These are phyloP conservation scores for Apis florea DNA, from an alignment of 1,140 invertebrate species.

Conservation along the genomic window DNA sequence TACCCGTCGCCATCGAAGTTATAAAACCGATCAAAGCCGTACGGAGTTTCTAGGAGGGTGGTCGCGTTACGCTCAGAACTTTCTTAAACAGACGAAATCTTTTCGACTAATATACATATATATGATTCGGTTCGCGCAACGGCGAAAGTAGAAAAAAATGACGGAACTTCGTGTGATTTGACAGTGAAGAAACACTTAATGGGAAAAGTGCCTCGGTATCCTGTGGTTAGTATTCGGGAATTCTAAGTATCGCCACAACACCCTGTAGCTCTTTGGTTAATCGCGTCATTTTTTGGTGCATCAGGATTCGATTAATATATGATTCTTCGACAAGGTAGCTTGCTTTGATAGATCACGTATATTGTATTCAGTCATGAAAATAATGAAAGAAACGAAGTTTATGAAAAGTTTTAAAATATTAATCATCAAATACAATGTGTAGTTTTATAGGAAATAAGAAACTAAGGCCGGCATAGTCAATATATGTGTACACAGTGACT, in stretches of 20 bases:
- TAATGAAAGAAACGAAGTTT: conserved; percentile 6
- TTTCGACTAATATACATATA: conserved; percentile 36
- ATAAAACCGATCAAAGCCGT: conserved; percentile 66
- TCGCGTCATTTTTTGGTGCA: conserved; percentile 45
- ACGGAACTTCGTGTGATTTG: conserved; percentile 65
- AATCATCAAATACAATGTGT: conserved; percentile 18
- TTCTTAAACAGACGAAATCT: conserved; percentile 45
- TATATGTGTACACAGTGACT: conserved; percentile 8
- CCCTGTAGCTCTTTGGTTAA: conserved; percentile 28
- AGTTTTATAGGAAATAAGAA: conserved; percentile 22
- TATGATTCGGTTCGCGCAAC: conserved; percentile 55
- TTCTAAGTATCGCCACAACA: conserved; percentile 37
- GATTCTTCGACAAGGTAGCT: conserved; percentile 21
- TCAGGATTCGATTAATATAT: conserved; percentile 44
- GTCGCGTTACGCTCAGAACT: conserved; percentile 63
- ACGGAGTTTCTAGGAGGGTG: conserved; percentile 67
- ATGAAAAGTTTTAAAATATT: conserved; percentile 24
- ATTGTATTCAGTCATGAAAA: conserved; percentile 2
- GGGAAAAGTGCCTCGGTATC: conserved; percentile 57
- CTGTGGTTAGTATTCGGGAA: conserved; percentile 50
- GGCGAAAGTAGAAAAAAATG: conserved; percentile 49
- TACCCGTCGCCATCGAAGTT: conserved; percentile 35
- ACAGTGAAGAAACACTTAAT: conserved; percentile 62
- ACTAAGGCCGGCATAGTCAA: conserved; percentile 35
- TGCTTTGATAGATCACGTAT: not conserved